Base-by-base conservation (phyloP, 2,888 invertebrate genomes). In the Tetragonula carbonaria region DNA sequence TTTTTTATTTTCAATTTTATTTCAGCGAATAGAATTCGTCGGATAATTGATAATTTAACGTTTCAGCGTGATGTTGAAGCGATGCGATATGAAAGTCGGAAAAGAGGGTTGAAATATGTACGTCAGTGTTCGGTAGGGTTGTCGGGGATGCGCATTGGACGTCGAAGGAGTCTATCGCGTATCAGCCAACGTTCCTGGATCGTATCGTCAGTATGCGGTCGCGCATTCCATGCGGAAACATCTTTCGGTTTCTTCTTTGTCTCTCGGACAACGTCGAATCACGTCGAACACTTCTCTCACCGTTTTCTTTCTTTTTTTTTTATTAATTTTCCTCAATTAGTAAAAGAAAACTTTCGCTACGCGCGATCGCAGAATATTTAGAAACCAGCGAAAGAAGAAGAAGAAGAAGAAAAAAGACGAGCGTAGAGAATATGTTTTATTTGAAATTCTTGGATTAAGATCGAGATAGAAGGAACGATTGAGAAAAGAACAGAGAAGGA, bases 191-290 rank as follows among this genome's bases (percentile, higher is more conserved):
- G 74, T 85, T 85, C 77, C 72, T 73, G 68, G 78, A 87, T 80
- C 87, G 72, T 74, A 72, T 80, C 82, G 90, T 90, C 91, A 93
- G 92, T 93, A 90, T 86, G 90, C 90, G 89, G 86, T 90, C 91
- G 92, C 91, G 92, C 91, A 88, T 89, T 91, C 90, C 84, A 86
- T 88, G 91, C 81, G 91, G 87, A 88, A 89, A 90, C 91, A 93
- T 91, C 91, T 88, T 80, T 71, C 79, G 83, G 45, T 72, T 86
- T 45, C 28, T 74, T 21, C n/a, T 28, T 62, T 53, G 63, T 6
- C 62, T 55, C 70, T 68, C 51, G 23, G 23, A 23, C 33, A 28
- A 70, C 55, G 65, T 16, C 50, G 74, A 14, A 50, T 57, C 62
- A 13, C 67, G 59, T 59, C n/a, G 21, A 23, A 28, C 16, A 59